Percentiles rank a stretch among this genome's conserved stretches.
These are phyloP conservation scores for Zenarchopterus dispar DNA, from an alignment of 2,797 vertebrate genomes.

Conservation along the genomic window DNA sequence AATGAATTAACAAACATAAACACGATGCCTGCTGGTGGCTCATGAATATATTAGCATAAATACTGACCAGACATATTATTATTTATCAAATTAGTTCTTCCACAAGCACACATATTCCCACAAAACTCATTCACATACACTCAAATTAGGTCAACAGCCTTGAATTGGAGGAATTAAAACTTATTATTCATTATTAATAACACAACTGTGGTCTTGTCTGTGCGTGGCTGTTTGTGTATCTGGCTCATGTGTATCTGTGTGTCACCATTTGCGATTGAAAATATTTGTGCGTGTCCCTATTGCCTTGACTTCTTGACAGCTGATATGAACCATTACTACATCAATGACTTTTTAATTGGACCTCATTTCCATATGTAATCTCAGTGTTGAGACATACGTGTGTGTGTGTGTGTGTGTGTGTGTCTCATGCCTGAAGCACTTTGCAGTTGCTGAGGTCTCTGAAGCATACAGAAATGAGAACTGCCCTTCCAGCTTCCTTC, in stretches of 20 bases:
- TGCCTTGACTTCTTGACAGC: constrained; percentile 61
- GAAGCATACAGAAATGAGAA: constrained; percentile 62
- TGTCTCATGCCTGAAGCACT: constrained; percentile 29
- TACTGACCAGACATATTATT: constrained; percentile 77
- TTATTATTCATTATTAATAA: constrained; percentile 74
- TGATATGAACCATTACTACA: constrained; percentile 74
- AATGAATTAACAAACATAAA: constrained; percentile 74
- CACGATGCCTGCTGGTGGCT: constrained; percentile 71
- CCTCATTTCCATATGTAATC: constrained; percentile 72
- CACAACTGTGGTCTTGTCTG: constrained; percentile 23
- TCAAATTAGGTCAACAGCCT: constrained; percentile 74
- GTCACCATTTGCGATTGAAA: neutral
- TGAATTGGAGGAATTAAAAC: constrained; percentile 66
- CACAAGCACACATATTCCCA: constrained; percentile 4
- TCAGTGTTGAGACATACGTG: constrained; percentile 26
- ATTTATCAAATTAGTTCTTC: constrained; percentile 72
- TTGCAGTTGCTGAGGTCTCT: constrained; percentile 46
- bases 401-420: neutral
- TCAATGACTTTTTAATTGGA: constrained; percentile 73
- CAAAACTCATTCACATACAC: constrained; percentile 25
- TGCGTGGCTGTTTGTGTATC: constrained; percentile 15
- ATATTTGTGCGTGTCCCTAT: constrained; percentile 22
- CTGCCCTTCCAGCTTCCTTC: constrained; percentile 47
- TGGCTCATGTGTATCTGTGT: constrained; percentile 1
- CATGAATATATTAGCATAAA: constrained; percentile 78